Base-by-base conservation (phyloP, 1,140 invertebrate genomes). In the Homarus americanus region DNA sequence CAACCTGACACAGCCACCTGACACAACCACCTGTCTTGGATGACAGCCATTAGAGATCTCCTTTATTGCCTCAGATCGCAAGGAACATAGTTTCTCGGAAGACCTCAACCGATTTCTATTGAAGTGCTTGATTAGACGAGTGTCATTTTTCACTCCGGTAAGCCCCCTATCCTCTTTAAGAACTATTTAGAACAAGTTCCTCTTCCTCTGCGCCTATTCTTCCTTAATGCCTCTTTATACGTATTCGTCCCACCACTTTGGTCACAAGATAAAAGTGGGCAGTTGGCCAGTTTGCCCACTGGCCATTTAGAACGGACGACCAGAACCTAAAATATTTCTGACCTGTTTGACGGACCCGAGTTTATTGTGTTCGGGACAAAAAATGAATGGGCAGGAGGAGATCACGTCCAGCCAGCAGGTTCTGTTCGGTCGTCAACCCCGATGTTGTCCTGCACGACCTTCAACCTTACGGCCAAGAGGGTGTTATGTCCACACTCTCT, bases 271-370 rank as follows among this genome's bases (percentile, higher is more conserved):
- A 32, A 32, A 12, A 32, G 1, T 4, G 28, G n/a, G 2, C 24
- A 20, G 36, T 40, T 76, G 73, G 73, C 36, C 73, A 76, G 73
- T 76, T 76, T 76, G 40, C 36, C 36, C 73, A 76, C 34, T 76
- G 73, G 32, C 36, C 28, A 76, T 76, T 12, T 76, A 41, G 24
- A 41, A 15, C 73, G 10, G 36, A 36, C 15, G 36, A 76, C 73
- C 40, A 41, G 36, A 41, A 40, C 73, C 73, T n/a, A 10, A 76
- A 76, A 76, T 76, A 41, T 41, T 41, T n/a, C 73, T 76, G 73
- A 76, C 73, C 73, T 76, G 73, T 76, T 76, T 41, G 36, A 40
- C 36, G 36, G 12, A 40, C 36, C 10, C 36, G 34, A 36, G 36
- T 40, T 76, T 76, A 76, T 76, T 76, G 73, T 40, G 36, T 36